phyloP scores from a whole-genome alignment of 2,888 invertebrate species.

The Drosophila lacicola region DNA sequence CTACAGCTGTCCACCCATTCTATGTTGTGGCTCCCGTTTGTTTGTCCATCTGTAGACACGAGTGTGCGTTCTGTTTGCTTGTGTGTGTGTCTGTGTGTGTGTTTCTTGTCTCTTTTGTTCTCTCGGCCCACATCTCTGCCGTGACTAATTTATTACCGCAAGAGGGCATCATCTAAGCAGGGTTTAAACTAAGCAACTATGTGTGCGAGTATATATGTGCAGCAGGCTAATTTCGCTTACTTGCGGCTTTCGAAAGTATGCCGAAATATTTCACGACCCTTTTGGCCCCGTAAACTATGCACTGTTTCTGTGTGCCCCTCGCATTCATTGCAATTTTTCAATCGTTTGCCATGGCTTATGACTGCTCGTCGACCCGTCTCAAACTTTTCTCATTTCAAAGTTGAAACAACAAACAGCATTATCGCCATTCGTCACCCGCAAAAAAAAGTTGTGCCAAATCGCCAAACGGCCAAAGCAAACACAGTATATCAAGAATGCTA shows the following conservation, averaged over 20 bases:
- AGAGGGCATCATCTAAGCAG: conserved; percentile 71
- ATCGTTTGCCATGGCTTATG: conserved; percentile 54
- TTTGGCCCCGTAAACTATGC: conserved; percentile 21
- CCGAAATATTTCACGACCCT: conserved; percentile 30
- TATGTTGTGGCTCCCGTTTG: conserved; percentile 38
- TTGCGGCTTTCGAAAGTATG: conserved; percentile 27
- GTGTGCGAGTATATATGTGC: conserved; percentile 3
- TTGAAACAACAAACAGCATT: conserved; percentile 79
- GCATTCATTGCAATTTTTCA: conserved; percentile 56
- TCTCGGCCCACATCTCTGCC: conserved; percentile 65
- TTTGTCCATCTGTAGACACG: conserved; percentile 18
- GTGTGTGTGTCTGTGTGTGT: conserved; percentile 27
- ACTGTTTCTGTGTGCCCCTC: conserved; percentile 3
- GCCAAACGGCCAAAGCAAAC: conserved; percentile 46
- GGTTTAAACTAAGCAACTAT: conserved; percentile 53
- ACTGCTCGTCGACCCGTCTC: conserved; percentile 46
- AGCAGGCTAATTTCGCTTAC: conserved; percentile 45
- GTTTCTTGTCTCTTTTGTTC: conserved; percentile 41
- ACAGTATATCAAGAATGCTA: neutral
- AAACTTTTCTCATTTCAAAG: conserved; percentile 82
- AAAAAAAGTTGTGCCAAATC: conserved; percentile 38
- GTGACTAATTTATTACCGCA: conserved; percentile 76
- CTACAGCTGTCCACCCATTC: conserved; percentile 55
- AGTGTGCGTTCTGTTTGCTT: neutral
- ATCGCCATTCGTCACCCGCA: conserved; percentile 79